phyloP scores from a whole-genome alignment of 2,113 vertebrate species.

The Aleadryas rufinucha region DNA sequence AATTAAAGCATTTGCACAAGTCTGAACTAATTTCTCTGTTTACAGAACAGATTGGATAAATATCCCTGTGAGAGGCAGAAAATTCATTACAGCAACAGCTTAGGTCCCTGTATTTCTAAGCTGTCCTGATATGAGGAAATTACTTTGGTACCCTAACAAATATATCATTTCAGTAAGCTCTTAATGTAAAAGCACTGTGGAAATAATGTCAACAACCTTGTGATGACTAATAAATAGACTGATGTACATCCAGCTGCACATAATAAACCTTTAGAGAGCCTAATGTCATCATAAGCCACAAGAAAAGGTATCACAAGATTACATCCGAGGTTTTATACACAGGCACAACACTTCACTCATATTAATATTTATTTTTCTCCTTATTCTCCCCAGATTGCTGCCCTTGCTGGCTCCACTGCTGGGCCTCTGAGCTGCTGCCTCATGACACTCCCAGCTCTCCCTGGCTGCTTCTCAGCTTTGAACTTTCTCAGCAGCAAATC shows the following conservation, averaged over 20 bases:
- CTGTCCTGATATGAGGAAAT: conserved; percentile 57
- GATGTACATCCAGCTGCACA: conserved; percentile 33
- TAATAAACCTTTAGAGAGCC: conserved; percentile 39
- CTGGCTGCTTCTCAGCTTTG: not conserved
- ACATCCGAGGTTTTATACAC: not conserved
- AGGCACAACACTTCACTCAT: not conserved
- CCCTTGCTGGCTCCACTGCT: not conserved
- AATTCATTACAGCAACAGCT: conserved; percentile 55
- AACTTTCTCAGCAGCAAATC: not conserved
- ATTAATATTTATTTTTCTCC: not conserved
- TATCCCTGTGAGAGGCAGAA: conserved; percentile 54
- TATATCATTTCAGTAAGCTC: conserved; percentile 37
- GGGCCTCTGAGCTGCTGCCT: not conserved
- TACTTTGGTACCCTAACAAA: conserved; percentile 45
- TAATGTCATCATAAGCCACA: not conserved
- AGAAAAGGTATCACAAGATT: conserved; percentile 24
- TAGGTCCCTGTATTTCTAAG: conserved; percentile 54
- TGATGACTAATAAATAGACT: conserved; percentile 54
- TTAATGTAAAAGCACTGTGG: conserved; percentile 44
- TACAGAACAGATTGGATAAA: conserved; percentile 61
- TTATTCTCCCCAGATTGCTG: not conserved
- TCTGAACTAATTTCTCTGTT: conserved; percentile 59
- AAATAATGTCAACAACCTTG: conserved; percentile 57
- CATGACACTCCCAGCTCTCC: not conserved
- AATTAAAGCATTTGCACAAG: conserved; percentile 58